A percentile compares a stretch with the other conserved stretches of the same genome.
phyloP scores from a whole-genome alignment of 30 jellyfish, hydroid and myxozoan genomes.

The Nemopilema nomurai region DNA sequence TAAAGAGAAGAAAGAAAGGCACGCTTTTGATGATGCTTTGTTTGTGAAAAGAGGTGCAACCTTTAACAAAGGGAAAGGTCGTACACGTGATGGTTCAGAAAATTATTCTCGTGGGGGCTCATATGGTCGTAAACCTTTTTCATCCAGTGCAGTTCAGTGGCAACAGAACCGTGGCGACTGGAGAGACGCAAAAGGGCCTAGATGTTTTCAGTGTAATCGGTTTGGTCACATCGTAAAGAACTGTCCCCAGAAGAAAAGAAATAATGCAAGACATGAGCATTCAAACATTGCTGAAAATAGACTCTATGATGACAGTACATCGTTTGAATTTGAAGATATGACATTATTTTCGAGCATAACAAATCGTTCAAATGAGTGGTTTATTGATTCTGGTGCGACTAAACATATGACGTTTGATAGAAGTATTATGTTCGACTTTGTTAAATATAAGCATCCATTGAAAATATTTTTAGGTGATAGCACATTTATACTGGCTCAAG shows the following conservation, averaged over 20 bases:
- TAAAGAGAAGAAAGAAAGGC: conserved; percentile 47
- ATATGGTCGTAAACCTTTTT: conserved; percentile 33
- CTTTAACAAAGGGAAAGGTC: conserved; percentile 37
- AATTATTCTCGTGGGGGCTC: conserved; percentile 56
- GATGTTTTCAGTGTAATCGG: conserved; percentile 52
- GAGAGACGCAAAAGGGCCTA: conserved; percentile 50
- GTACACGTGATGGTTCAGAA: conserved; percentile 51
- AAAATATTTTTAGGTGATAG: conserved; percentile 47
- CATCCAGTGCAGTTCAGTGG: conserved; percentile 15
- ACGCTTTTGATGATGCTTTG: conserved; percentile 43
- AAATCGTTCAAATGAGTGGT: conserved; percentile 43
- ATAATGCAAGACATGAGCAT: conserved; percentile 44
- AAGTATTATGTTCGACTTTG: conserved; percentile 11
- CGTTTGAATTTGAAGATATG: conserved; percentile 21
- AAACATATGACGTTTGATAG: conserved; percentile 43
- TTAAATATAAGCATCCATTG: conserved; percentile 35
- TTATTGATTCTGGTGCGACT: conserved; percentile 60
- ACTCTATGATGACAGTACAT: conserved; percentile 11
- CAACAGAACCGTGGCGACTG: conserved; percentile 20
- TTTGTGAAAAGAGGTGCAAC: conserved; percentile 43
- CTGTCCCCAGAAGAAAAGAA: conserved; percentile 53
- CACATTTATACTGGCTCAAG: conserved; percentile 41
- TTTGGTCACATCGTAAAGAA: conserved; percentile 39
- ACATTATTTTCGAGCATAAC: conserved; percentile 33
- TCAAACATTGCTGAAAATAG: conserved; percentile 44